Conservation (phyloP, 1,140 invertebrate species). For the Drosophila murphyi region DNA sequence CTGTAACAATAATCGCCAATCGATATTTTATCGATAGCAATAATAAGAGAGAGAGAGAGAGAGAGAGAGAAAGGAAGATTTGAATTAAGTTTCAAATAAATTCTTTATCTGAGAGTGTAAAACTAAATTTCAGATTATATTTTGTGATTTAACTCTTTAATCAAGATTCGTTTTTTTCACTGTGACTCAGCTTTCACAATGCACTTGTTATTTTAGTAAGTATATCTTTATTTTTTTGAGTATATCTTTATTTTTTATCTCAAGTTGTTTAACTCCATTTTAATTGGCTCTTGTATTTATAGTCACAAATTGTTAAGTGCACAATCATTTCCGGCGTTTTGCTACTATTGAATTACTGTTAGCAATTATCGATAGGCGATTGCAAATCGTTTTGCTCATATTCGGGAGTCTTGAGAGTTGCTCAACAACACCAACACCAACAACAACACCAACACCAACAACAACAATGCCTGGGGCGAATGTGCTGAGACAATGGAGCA, state of each 20-base stretch:
- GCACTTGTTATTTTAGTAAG: no score
- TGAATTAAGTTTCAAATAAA: no score
- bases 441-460: not conserved
- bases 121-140: no score
- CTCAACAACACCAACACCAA: not conserved
- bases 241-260: not conserved
- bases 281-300: not conserved
- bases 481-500: conserved; percentile 54
- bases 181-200: no score
- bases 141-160: no score
- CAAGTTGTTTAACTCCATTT: not conserved
- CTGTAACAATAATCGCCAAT: conserved; percentile 84
- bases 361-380: conserved; percentile 1
- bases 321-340: not conserved
- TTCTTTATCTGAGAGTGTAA: no score
- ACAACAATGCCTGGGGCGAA: not conserved
- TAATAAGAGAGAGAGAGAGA: not conserved
- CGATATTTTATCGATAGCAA: conserved; percentile 18
- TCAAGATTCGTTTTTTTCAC: no score
- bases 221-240: no score
- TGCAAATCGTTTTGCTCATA: not conserved
- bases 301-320: not conserved
- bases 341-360: not conserved
- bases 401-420: not conserved
- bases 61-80: not conserved